These are phyloP conservation scores for Aplocera efformata DNA, from an alignment of 2,888 invertebrate species.

Conservation along the genomic window DNA sequence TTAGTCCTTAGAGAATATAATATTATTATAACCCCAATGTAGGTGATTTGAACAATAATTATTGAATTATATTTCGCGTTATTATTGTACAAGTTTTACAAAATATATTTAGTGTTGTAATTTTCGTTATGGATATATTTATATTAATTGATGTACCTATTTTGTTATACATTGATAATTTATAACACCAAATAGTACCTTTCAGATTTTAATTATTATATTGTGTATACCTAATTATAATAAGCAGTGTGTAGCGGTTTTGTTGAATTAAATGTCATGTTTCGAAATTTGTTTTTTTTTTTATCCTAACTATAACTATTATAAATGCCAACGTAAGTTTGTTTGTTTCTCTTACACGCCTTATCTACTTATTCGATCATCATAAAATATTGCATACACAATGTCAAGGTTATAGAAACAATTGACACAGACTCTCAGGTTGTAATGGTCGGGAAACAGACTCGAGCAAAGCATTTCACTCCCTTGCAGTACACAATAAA, in stretches of 20 bases:
- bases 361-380: neutral
- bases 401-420: too few relatives aligned
- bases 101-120: constrained; percentile 35
- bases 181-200: constrained; percentile 76
- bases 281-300: constrained; percentile 43
- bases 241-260: constrained; percentile 73
- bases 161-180: constrained; percentile 64
- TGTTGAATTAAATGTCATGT: constrained; percentile 78
- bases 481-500: too few relatives aligned
- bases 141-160: constrained; percentile 49
- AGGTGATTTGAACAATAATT: constrained; percentile 63
- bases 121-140: constrained; percentile 30
- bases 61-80: constrained; percentile 43
- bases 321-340: too few relatives aligned
- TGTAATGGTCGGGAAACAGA: too few relatives aligned
- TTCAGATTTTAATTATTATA: constrained; percentile 62
- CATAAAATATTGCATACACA: too few relatives aligned
- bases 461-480: too few relatives aligned
- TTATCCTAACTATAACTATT: neutral
- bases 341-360: too few relatives aligned
- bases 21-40: constrained; percentile 41
- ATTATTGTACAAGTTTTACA: constrained; percentile 36
- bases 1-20: constrained; percentile 42
- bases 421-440: too few relatives aligned
- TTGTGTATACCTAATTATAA: constrained; percentile 45